These are phyloP conservation scores for Mesitornis unicolor DNA, from an alignment of 2,113 vertebrate species.

Conservation along the genomic window DNA sequence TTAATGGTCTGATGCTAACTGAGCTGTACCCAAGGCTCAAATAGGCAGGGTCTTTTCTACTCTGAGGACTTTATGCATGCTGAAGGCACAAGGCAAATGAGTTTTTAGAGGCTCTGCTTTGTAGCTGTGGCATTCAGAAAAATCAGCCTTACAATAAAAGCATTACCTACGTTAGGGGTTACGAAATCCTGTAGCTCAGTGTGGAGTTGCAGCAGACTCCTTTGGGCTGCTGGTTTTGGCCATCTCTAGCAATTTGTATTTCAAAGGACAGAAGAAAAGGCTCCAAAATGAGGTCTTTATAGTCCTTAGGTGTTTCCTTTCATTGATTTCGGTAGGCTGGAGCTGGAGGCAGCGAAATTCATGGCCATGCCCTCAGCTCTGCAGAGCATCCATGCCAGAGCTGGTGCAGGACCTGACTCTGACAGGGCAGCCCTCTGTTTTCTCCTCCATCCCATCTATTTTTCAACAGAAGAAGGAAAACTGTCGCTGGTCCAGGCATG, in stretches of 20 bases:
- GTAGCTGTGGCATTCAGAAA: neutral
- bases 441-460: rapidly evolving
- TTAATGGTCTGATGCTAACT: too few species aligned
- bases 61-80: neutral
- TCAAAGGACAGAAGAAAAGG: neutral
- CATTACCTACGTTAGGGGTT: neutral
- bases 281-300: neutral
- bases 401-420: neutral
- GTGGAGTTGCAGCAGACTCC: neutral
- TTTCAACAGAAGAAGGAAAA: neutral
- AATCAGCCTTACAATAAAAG: neutral
- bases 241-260: neutral
- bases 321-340: neutral
- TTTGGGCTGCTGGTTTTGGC: neutral
- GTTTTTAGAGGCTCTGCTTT: neutral
- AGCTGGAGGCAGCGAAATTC: neutral
- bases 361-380: rapidly evolving
- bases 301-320: neutral
- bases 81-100: neutral
- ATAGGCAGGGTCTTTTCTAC: neutral
- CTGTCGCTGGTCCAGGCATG: neutral
- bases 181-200: neutral
- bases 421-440: neutral
- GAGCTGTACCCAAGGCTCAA: neutral
- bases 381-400: neutral